Percentiles rank a stretch among this genome's conserved stretches.
phyloP scores from a whole-genome alignment of 64 coral and sea anemone genomes.

The Cladopsammia gracilis region DNA sequence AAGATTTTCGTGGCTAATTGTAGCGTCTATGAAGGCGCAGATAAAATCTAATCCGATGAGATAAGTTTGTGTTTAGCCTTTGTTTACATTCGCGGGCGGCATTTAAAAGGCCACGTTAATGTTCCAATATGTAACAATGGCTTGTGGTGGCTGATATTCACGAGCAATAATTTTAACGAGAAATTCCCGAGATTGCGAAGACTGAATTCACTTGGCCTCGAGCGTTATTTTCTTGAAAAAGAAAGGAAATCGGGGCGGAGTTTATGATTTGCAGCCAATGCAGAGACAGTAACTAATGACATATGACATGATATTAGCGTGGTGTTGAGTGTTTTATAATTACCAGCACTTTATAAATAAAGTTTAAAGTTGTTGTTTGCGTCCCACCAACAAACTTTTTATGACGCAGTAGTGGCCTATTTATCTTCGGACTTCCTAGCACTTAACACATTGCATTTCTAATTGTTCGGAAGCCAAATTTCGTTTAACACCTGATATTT shows the following conservation, averaged over 20 bases:
- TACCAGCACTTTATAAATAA: neutral
- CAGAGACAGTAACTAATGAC: neutral
- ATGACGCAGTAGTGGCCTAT: neutral
- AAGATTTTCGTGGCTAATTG: too few species aligned
- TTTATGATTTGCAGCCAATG: neutral
- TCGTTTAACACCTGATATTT: too few species aligned
- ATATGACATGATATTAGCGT: neutral
- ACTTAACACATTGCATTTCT: too few species aligned
- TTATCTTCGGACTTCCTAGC: too few species aligned
- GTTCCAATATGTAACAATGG: neutral
- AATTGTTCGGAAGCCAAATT: too few species aligned
- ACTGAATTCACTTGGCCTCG: neutral
- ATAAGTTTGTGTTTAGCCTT: neutral
- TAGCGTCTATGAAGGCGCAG: neutral
- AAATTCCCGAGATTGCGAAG: neutral
- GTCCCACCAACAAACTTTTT: neutral
- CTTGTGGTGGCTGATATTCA: neutral
- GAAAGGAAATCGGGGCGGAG: neutral
- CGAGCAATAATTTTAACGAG: neutral
- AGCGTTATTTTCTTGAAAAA: neutral
- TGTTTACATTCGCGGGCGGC: neutral
- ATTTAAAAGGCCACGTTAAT: neutral
- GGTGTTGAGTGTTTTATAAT: neutral
- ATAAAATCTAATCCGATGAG: conserved; percentile 12
- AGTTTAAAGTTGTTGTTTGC: neutral